Percentiles rank a stretch among this genome's conserved stretches.
Conservation (phyloP, 2,797 vertebrate species). For the Dendrocincla tyrannina region DNA sequence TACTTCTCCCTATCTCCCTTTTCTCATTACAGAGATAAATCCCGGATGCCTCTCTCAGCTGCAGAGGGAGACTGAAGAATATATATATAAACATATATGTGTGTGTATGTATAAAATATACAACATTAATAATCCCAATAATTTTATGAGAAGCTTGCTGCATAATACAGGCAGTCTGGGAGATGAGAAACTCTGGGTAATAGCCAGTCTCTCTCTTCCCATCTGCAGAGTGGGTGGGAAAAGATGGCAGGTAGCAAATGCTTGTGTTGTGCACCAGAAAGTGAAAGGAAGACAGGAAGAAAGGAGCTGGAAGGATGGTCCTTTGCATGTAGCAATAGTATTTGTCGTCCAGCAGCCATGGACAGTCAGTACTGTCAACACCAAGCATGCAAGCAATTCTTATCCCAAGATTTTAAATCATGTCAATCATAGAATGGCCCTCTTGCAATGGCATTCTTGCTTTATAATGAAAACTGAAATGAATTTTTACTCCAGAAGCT, state of each 20-base stretch:
- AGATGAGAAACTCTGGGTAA: neutral
- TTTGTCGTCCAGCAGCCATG: neutral
- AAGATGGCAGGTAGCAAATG: neutral
- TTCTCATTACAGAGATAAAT: conserved; percentile 82
- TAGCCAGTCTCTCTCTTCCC: neutral
- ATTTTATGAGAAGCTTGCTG: conserved; percentile 32
- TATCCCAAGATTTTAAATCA: neutral
- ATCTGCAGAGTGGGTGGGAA: neutral
- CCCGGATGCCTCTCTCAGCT: conserved; percentile 57
- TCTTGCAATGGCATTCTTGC: neutral
- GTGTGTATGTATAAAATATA: conserved; percentile 43
- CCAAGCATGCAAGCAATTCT: neutral
- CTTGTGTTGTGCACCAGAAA: neutral
- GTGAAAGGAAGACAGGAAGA: neutral
- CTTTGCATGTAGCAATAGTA: fast-evolving
- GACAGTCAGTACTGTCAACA: neutral
- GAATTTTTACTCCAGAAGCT: neutral
- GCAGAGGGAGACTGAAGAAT: conserved; percentile 38
- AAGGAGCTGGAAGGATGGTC: neutral
- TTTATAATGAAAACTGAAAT: conserved; percentile 17
- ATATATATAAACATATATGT: neutral
- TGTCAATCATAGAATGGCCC: neutral
- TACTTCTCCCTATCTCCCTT: conserved; percentile 74
- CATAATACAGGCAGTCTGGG: neutral
- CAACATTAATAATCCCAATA: conserved; percentile 48